Evolutionary conservation across 2,888 invertebrate genomes (phyloP), one percentile per base, ranked within the genome.

Genomic region (Parochlus steinenii): DNA sequence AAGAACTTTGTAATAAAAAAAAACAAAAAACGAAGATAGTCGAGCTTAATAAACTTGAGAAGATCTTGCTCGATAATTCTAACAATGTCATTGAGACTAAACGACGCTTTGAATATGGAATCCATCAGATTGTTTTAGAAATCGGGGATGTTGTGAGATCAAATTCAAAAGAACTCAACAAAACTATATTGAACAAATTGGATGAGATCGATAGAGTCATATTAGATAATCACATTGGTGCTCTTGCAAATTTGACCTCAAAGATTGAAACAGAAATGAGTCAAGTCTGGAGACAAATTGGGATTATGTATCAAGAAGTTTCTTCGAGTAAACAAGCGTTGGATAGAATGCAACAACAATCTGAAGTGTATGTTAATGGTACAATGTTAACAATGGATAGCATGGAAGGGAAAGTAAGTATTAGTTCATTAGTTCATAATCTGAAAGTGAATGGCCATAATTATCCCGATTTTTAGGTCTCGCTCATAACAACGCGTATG

Each of bases 241-340:
- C 76, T 0, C 56, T 81, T 38, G 67, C 69, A 5, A 85, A 85
- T 55, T 57, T 86, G 33, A 83, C 77, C 32, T 59, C 68, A 1
- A 75, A 77, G 49, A 73, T 87, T 49, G 83, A 85, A 46, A 63
- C 71, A 10, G 83, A 83, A 51, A 76, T 86, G 53, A 72, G 76
- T 43, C 79, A 82, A 53, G 85, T 89, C 11, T 87, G 87, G 87
- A 64, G 85, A 15, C 87, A 86, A 55, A 86, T 89, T 45, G 83
- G 85, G 42, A 76, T 81, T 38, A 82, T 89, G 81, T 76, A 81
- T 54, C 74, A 76, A 47, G 82, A 86, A 52, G 72, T 89, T 49
- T 73, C 71, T 19, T 71, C 74, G 40, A 83, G 74, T 49, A 75
- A 78, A 30, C 69, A 69, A 25, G 67, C 78, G 3, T 57, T 89